Evolutionary conservation across 2,113 vertebrate species (phyloP).

Genomic region (Nothoprocta perdicaria): DNA sequence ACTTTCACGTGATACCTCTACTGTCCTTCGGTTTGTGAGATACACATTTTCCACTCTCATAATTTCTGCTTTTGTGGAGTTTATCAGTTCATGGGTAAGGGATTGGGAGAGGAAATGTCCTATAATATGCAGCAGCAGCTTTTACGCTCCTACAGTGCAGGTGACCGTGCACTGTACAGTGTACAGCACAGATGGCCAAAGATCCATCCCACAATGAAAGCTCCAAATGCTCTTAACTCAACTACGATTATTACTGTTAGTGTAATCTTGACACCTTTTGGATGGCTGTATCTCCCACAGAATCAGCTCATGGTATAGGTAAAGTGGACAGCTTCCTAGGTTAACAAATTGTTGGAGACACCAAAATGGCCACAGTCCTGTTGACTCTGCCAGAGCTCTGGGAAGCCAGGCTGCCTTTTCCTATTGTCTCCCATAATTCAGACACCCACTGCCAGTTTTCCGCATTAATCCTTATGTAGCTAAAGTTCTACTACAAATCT

Average conservation of each 20-base stretch:
- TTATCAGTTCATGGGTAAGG: not conserved
- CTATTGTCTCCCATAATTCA: not conserved
- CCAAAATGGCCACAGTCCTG: not conserved
- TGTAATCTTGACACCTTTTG: not conserved
- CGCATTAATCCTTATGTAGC: not conserved
- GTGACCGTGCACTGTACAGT: not conserved
- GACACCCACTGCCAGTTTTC: not conserved
- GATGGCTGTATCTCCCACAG: not conserved
- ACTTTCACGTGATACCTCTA: not conserved
- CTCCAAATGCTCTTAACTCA: not conserved
- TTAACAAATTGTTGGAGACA: not conserved
- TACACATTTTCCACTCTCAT: not conserved
- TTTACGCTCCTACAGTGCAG: not conserved
- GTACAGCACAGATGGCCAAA: not conserved
- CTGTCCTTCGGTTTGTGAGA: not conserved
- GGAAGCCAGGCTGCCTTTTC: not conserved
- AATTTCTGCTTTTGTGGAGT: not conserved
- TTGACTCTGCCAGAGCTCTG: not conserved
- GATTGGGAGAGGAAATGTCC: not conserved
- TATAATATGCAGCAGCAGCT: not conserved
- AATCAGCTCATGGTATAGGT: not conserved
- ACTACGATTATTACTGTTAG: not conserved
- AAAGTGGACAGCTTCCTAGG: not conserved
- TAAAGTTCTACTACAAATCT: not conserved
- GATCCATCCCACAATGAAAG: not conserved